These are phyloP conservation scores for Tragelaphus buxtoni DNA, from an alignment of 2,113 vertebrate species.

Conservation along the genomic window DNA sequence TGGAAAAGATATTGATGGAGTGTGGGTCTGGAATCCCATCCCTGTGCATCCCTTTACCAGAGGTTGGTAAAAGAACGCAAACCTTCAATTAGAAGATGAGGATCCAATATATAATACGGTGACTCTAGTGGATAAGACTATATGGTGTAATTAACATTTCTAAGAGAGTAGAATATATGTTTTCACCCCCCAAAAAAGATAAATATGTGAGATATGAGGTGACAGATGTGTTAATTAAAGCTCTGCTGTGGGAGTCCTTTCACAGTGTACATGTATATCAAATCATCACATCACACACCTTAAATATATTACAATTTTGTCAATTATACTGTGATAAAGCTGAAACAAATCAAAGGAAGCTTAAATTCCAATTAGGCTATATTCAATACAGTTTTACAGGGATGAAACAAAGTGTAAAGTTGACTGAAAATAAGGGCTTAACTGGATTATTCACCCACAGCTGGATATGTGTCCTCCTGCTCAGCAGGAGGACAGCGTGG, in stretches of 20 bases:
- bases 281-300: too few relatives aligned
- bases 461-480: neutral
- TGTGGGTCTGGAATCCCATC: rapidly evolving
- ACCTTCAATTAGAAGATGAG: neutral
- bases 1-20: rapidly evolving
- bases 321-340: neutral
- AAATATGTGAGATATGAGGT: neutral
- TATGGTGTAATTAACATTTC: neutral
- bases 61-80: neutral
- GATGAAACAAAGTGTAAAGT: neutral
- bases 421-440: rapidly evolving
- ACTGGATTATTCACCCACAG: neutral
- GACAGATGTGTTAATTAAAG: neutral
- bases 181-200: neutral
- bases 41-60: too few relatives aligned
- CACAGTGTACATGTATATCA: neutral
- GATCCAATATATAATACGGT: too few relatives aligned
- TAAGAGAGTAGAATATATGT: neutral
- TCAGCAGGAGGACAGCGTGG: neutral
- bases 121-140: neutral
- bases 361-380: neutral
- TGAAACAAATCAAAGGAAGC: neutral
- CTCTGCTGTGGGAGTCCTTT: neutral
- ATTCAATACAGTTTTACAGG: neutral
- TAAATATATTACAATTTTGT: neutral